Evolutionary conservation across 2,113 vertebrate species (phyloP).

Genomic region (Calonectris borealis): DNA sequence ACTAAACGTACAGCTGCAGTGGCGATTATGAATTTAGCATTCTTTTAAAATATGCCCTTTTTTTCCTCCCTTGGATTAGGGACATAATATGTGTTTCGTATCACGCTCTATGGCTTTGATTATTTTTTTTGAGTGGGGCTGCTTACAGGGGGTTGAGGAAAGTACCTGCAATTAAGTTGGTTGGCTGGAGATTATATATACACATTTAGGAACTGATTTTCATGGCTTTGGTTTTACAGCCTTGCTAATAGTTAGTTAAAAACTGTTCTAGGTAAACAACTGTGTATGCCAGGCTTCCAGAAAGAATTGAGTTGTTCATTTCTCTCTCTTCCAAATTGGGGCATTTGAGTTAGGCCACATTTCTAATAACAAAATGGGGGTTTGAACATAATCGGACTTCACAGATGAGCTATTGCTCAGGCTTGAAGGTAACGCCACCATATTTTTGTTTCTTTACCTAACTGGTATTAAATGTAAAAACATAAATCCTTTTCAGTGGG

Average conservation of each 20-base stretch:
- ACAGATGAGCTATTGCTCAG: constrained; percentile 61
- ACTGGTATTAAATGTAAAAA: constrained; percentile 75
- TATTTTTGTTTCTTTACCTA: constrained; percentile 68
- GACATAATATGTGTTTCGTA: background rate
- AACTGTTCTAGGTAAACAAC: background rate
- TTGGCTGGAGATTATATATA: background rate
- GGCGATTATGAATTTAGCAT: background rate
- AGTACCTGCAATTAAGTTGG: background rate
- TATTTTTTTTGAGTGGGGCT: background rate
- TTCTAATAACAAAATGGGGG: constrained; percentile 43
- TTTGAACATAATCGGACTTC: constrained; percentile 44
- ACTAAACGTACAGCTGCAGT: background rate
- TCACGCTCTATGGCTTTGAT: background rate
- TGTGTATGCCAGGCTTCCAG: background rate
- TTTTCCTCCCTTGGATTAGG: background rate
- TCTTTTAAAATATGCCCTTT: background rate
- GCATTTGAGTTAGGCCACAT: background rate
- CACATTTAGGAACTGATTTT: background rate
- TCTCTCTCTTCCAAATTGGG: constrained; percentile 14
- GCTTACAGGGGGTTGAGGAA: background rate
- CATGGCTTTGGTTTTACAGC: constrained; percentile 14
- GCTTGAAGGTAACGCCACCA: constrained; percentile 47
- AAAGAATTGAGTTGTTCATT: background rate
- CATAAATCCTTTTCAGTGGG: constrained; percentile 74
- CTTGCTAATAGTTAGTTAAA: background rate